Conservation (phyloP, 2,797 vertebrate species). For the Sebastes melanostomus region DNA sequence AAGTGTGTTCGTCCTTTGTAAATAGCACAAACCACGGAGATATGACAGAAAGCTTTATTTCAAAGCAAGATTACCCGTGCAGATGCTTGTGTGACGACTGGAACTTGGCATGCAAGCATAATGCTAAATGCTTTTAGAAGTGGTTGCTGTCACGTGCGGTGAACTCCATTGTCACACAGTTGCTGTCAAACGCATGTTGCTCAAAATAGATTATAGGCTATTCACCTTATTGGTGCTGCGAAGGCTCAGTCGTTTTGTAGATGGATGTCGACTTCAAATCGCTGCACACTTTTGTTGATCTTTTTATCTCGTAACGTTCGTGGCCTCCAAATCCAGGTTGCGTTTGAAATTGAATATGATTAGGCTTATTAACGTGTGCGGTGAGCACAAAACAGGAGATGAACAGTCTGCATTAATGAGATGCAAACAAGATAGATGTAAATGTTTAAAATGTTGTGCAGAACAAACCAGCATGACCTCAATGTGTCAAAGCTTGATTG, state of each 20-base stretch:
- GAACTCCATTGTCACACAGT: constrained; percentile 14
- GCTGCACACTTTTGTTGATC: background rate
- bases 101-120: constrained; percentile 8
- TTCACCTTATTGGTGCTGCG: background rate
- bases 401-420: background rate
- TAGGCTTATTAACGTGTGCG: background rate
- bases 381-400: background rate
- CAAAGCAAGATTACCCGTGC: constrained; percentile 4
- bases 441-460: constrained; percentile 28
- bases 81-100: background rate
- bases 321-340: background rate
- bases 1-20: constrained; percentile 1
- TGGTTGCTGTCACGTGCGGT: background rate
- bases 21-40: constrained; percentile 5
- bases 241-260: background rate
- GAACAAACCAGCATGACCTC: constrained; percentile 11
- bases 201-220: constrained; percentile 20
- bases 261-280: background rate
- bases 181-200: constrained; percentile 19
- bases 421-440: constrained; percentile 5
- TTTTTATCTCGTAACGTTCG: background rate
- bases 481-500: constrained; percentile 37
- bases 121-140: constrained; percentile 13
- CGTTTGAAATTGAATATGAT: constrained; percentile 2
- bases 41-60: constrained; percentile 23